phyloP scores from a whole-genome alignment of 2,113 vertebrate species.

The Phainopepla nitens region DNA sequence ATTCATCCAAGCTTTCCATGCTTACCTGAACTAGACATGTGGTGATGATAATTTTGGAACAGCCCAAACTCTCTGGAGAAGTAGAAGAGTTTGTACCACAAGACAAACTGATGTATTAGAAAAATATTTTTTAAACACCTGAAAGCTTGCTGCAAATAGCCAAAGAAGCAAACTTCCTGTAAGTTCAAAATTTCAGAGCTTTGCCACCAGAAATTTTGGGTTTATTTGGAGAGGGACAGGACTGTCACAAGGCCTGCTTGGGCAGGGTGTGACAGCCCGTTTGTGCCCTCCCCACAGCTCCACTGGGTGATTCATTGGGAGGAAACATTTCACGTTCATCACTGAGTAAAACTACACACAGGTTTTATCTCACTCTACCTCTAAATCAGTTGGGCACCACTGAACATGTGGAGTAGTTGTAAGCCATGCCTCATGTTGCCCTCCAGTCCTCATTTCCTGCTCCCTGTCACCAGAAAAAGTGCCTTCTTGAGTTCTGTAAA shows the following conservation, averaged over 20 bases:
- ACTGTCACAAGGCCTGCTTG: not conserved
- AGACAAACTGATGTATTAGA: not conserved
- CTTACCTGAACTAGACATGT: constrained; percentile 61
- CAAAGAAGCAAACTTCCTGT: not conserved
- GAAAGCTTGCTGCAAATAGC: not conserved
- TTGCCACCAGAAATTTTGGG: not conserved
- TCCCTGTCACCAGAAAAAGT: not conserved
- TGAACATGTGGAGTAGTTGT: not conserved
- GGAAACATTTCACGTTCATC: rapidly evolving
- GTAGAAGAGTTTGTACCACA: not conserved
- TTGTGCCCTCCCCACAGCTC: not conserved
- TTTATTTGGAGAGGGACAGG: not conserved
- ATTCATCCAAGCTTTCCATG: constrained; percentile 46
- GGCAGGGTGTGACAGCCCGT: rapidly evolving
- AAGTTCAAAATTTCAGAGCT: not conserved
- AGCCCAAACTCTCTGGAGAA: constrained; percentile 7
- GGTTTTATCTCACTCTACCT: not conserved
- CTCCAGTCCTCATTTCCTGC: not conserved
- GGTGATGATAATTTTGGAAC: constrained; percentile 49
- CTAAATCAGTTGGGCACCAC: not conserved
- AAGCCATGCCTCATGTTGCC: not conserved
- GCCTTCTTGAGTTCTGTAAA: not conserved
- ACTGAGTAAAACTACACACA: not conserved
- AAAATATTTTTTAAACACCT: constrained; percentile 33
- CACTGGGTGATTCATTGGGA: rapidly evolving